Evolutionary conservation across 1,140 invertebrate species (phyloP), one percentile per base, ranked within the genome.

Genomic region (Octopus bimaculoides): DNA sequence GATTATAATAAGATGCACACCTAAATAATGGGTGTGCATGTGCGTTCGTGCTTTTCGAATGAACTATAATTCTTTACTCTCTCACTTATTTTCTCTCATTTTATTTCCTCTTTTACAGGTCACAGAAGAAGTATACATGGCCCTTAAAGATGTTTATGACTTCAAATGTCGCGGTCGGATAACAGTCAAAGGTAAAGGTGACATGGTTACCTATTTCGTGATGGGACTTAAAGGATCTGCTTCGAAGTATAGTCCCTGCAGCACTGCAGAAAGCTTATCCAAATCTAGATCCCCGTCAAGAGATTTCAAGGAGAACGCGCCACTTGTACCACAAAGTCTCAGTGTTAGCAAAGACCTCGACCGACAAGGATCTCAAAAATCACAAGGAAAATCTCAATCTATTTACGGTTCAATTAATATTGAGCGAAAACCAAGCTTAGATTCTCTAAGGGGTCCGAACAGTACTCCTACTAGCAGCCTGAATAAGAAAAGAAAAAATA

Each of bases 141-240:
- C 86, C 5, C 78, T 89, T 9, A 84, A 83, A 76, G 82, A 87
- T 56, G 95, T 95, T 5, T 98, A 97, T 87, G 93, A 94, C 8
- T 95, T 96, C 83, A 94, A 95, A 81, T 97, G 96, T 89, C 92
- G 97, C 71, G 96, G 96, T 0, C 94, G 94, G 0, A 97, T 95
- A 5, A 95, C 93, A 82, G 96, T 98, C 3, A 98, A 98, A 90
- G 96, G 96, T 54, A 98, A 98, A 89, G 96, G 96, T 14, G 96
- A 94, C 26, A 91, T 98, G 76, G 94, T 93, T 53, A 98, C 97
- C 0, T 98, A 97, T 88, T 97, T 97, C 89, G 91, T 99, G 55
- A 75, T 83, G 0, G 82, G 86, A 26, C 74, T 81, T 71, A 78
- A 80, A 80, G 78, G 77, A 71, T 76, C 14, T 52, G 75, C 17